These are phyloP conservation scores for Antechinus stuartii DNA, from an alignment of 2,113 vertebrate genomes.

Conservation along the genomic window DNA sequence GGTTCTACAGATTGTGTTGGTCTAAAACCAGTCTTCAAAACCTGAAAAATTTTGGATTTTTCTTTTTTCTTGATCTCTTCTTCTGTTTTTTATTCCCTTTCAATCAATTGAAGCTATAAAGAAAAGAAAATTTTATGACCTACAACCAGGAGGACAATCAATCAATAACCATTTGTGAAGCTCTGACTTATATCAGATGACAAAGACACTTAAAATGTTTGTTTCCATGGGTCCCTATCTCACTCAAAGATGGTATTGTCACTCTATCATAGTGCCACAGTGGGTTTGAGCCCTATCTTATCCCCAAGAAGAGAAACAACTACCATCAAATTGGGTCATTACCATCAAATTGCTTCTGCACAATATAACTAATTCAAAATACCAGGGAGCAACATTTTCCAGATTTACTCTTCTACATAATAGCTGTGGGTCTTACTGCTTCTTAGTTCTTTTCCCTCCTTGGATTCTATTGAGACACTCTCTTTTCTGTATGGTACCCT, in stretches of 20 bases:
- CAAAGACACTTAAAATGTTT: not conserved
- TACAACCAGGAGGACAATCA: not conserved
- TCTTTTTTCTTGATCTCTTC: not conserved
- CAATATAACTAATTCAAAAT: not conserved
- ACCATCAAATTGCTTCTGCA: not conserved
- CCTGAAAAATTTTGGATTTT: not conserved
- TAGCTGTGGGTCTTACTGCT: not conserved
- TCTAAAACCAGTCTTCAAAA: not conserved
- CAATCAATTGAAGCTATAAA: not conserved
- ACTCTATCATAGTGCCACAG: not conserved
- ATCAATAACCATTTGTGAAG: not conserved
- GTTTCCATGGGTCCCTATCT: not conserved
- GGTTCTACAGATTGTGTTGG: not conserved
- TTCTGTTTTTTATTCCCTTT: not conserved
- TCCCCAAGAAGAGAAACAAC: not conserved
- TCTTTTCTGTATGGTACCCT: not conserved
- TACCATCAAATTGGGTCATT: not conserved
- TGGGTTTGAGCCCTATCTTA: not conserved
- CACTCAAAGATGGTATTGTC: not conserved
- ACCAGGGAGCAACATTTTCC: not conserved
- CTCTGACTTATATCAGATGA: not conserved
- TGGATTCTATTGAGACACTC: not conserved
- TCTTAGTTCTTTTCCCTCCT: not conserved
- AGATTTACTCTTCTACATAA: not conserved
- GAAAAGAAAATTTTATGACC: not conserved